Base-by-base conservation (phyloP, 1,140 invertebrate species). In the Drosophila miranda region DNA sequence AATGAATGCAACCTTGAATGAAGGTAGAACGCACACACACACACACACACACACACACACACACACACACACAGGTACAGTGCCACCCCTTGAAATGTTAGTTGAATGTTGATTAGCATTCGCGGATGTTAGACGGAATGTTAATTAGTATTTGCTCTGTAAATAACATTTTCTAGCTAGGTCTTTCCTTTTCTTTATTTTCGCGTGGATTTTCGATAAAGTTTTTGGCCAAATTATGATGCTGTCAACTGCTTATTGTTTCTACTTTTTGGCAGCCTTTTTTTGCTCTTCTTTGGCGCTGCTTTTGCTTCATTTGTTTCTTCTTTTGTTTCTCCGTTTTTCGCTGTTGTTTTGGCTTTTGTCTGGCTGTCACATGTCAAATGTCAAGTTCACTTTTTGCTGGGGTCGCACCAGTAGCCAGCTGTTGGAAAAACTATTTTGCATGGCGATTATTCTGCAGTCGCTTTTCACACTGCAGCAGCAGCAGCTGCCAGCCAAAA, bases 361-460 rank as follows among this genome's bases (percentile, higher is more conserved):
- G 23, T 26, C 23, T 26, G 23, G 23, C 84, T 72, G 80, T 84
- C 71, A 80, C 80, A 80, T 80, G 72, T 83, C 75, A 83, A 76
- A 64, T 84, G 80, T 73, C 80, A 84, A 75, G 70, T 67, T 66
- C 48, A 78, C 74, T 66, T 68, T 51, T 48, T 61, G 26, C 48
- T 53, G 42, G 26, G 73, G 70, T 54, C 75, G n/a, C 80, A 83
- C 62, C 80, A 84, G 80, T 59, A 48, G 44, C 44, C 34, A 38
- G 34, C 11, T 38, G 34, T 38, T 38, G 34, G 34, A 55, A 38
- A 55, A 84, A 84, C 80, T 86, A 83, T 83, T 83, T 86, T 80
- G 72, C 80, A 83, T 83, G 76, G 73, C 70, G 70, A 74, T 74
- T 74, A 74, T 56, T 84, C 76, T 68, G 62, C 79, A 75, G 54